These are phyloP conservation scores for Cephus runcator DNA, from an alignment of 2,888 invertebrate species.

Conservation along the genomic window DNA sequence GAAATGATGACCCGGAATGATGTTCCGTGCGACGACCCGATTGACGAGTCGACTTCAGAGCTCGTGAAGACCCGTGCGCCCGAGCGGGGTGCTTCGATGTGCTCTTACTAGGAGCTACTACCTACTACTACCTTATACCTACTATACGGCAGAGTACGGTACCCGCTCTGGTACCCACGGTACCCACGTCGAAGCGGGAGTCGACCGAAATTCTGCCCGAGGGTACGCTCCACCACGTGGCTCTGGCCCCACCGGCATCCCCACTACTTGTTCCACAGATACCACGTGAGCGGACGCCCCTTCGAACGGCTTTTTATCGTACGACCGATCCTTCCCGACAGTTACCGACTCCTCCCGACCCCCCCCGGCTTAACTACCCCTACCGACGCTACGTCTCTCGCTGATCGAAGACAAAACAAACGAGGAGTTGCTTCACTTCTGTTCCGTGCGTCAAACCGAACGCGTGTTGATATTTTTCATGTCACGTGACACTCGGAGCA, in stretches of 20 bases:
- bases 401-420: neutral
- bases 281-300: conserved; percentile 20
- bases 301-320: conserved; percentile 12
- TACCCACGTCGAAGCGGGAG: conserved; percentile 10
- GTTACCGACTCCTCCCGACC: conserved; percentile 27
- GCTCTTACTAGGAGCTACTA: conserved; percentile 46
- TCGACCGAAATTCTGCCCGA: conserved; percentile 43
- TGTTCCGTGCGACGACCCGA: neutral
- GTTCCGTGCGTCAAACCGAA: neutral
- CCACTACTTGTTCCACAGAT: conserved; percentile 18
- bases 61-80: neutral
- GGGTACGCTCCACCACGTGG: conserved; percentile 49
- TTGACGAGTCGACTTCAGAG: neutral
- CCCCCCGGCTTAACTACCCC: neutral
- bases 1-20: neutral
- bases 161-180: conserved; percentile 16
- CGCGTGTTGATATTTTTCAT: neutral
- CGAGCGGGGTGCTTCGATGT: conserved; percentile 32
- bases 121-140: conserved; percentile 30
- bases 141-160: conserved; percentile 16
- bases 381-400: neutral
- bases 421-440: neutral
- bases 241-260: conserved; percentile 30
- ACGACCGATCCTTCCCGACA: conserved; percentile 22
- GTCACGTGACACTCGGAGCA: neutral